phyloP scores from a whole-genome alignment of 2,888 invertebrate species.

The Spialia ferax region DNA sequence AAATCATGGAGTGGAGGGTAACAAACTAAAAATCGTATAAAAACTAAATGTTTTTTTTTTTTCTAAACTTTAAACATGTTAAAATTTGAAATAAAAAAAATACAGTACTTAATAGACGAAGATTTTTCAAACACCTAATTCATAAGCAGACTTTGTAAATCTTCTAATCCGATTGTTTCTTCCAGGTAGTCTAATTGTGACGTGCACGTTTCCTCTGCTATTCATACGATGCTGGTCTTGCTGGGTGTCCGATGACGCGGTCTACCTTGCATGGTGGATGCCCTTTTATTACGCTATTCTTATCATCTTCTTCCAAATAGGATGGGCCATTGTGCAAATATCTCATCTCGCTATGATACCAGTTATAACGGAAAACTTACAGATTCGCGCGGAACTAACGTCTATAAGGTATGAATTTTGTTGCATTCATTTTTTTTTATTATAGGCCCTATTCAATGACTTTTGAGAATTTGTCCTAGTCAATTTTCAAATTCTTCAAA shows the following conservation, averaged over 20 bases:
- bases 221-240: constrained; percentile 91
- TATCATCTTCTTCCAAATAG: constrained; percentile 94
- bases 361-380: constrained; percentile 89
- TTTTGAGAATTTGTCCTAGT: background rate
- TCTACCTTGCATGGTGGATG: constrained; percentile 81
- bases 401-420: constrained; percentile 90
- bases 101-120: too few relatives aligned
- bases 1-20: too few relatives aligned
- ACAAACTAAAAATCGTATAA: too few relatives aligned
- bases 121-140: too few relatives aligned
- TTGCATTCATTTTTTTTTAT: background rate
- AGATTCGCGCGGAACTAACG: constrained; percentile 92
- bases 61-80: too few relatives aligned
- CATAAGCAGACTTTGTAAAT: too few relatives aligned
- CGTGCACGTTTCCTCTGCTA: constrained; percentile 92
- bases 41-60: too few relatives aligned
- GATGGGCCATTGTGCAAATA: constrained; percentile 98
- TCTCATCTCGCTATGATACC: constrained; percentile 97
- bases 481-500: too few relatives aligned
- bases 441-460: background rate
- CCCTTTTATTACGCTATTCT: constrained; percentile 85
- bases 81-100: too few relatives aligned
- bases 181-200: constrained; percentile 89
- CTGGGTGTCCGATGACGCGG: constrained; percentile 60
- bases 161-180: constrained; percentile 33